Evolutionary conservation across 1,140 invertebrate genomes (phyloP).

Genomic region (Papilio helenus): DNA sequence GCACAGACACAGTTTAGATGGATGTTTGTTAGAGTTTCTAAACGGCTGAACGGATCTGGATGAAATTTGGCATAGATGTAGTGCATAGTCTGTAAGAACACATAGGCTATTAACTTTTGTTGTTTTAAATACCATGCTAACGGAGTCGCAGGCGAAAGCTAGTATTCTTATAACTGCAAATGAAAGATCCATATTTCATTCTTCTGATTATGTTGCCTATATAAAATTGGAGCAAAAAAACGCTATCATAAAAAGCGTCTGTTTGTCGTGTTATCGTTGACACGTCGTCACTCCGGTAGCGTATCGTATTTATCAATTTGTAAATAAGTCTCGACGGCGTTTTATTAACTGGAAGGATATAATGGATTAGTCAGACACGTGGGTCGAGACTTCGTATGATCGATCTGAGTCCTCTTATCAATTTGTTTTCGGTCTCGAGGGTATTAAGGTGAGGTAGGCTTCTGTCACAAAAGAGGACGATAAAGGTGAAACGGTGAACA

Average conservation of each 20-base stretch:
- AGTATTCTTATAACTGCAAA: neutral
- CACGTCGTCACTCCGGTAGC: slow-evolving; percentile 56
- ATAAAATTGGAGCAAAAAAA: slow-evolving; percentile 15
- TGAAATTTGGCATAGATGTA: too few relatives aligned
- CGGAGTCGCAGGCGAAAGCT: too few relatives aligned
- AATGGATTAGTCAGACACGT: slow-evolving; percentile 66
- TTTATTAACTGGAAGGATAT: slow-evolving; percentile 70
- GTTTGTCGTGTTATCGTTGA: slow-evolving; percentile 28
- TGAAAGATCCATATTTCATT: neutral
- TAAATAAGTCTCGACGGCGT: slow-evolving; percentile 64
- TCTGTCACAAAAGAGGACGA: slow-evolving; percentile 34
- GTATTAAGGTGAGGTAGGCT: slow-evolving; percentile 43
- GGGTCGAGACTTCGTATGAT: slow-evolving; percentile 60
- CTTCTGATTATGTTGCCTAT: slow-evolving; percentile 10
- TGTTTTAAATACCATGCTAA: neutral
- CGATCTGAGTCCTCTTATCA: slow-evolving; percentile 54
- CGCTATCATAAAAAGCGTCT: slow-evolving; percentile 33
- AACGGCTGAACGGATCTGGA: too few relatives aligned
- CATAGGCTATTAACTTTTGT: too few relatives aligned
- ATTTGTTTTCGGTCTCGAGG: slow-evolving; percentile 46
- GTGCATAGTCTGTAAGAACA: too few relatives aligned
- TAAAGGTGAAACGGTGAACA: slow-evolving; percentile 28
- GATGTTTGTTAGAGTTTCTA: too few relatives aligned
- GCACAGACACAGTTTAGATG: slow-evolving; percentile 45
- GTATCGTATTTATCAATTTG: slow-evolving; percentile 68